Base-by-base conservation (phyloP, 2,113 vertebrate genomes). In the Rhinichthys klamathensis region DNA sequence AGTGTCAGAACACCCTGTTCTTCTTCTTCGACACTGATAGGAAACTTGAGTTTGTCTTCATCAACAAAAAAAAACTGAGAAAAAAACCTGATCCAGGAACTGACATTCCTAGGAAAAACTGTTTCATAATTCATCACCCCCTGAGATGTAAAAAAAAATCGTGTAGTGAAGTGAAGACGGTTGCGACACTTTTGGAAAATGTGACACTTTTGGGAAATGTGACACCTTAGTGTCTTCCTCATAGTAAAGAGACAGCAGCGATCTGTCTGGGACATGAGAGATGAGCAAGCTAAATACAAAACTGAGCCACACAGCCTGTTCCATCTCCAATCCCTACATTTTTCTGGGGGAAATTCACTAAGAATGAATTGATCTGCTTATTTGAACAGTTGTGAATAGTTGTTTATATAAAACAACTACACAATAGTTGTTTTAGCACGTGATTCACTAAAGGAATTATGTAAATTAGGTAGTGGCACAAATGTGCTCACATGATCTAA, bases 51-150 rank as follows among this genome's bases (percentile, higher is more conserved):
- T 77, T 51, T 79, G 75, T 44, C 65, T 85, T 46, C 78, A 76
- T 54, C 74, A 76, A 54, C 27, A 61, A 44, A 51, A 75, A 21
- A 27, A 30, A 25, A 35, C 6, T 0, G 11, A 3, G 6, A 46
- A 21, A 74, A 41, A 79, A 44, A 85, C 16, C n/a, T 32, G 10
- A 58, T 46, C 23, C 21, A 56, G 73, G 44, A 35, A 70, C n/a
- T 25, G 87, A 11, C 32, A 76, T 72, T 82, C 85, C 72, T n/a
- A 32, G 46, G 27, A 54, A 13, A 86, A 65, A 30, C 72, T 75
- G 77, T 73, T 78, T 16, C 60, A 80, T 83, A 86, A 86, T 83
- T 88, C 75, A 88, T 86, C 56, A 11, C 65, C 70, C 65, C 30
- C 44, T 27, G 73, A 83, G 32, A 83, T 88, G 49, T 67, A 75